A percentile compares a stretch with the other conserved stretches of the same genome.
phyloP scores from a whole-genome alignment of 2,113 vertebrate species.

The Pangasianodon gigas region DNA sequence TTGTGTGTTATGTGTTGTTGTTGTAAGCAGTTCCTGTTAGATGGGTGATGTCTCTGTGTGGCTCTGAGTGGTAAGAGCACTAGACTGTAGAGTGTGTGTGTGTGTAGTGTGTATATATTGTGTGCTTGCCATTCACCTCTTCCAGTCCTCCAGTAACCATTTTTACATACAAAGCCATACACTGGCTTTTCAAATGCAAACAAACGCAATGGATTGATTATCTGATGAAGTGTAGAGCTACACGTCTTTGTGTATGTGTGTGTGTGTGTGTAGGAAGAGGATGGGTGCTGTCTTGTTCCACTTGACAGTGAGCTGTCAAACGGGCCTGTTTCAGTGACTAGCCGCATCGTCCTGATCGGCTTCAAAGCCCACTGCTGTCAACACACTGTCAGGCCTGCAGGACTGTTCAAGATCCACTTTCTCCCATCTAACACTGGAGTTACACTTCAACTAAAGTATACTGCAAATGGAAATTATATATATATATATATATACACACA shows the following conservation, averaged over 20 bases:
- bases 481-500: background rate
- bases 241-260: background rate
- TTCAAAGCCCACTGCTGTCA: slow-evolving; percentile 32
- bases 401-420: background rate
- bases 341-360: slow-evolving; percentile 18
- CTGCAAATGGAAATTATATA: background rate
- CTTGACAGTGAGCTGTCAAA: slow-evolving; percentile 34
- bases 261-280: background rate
- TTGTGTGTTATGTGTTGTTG: slow-evolving; percentile 45
- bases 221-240: background rate
- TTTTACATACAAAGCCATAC: background rate
- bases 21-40: slow-evolving; percentile 38
- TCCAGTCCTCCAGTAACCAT: background rate
- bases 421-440: background rate
- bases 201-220: background rate
- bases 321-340: slow-evolving; percentile 26
- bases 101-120: slow-evolving; percentile 7
- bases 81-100: background rate
- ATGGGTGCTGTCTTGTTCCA: slow-evolving; percentile 16
- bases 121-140: slow-evolving; percentile 3
- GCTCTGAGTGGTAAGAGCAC: slow-evolving; percentile 34
- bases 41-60: slow-evolving; percentile 26
- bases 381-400: background rate
- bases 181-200: slow-evolving; percentile 10
- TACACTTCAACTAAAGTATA: background rate